Percentiles rank a stretch among this genome's conserved stretches.
Conservation (phyloP, 2,888 invertebrate genomes). For the Glaucopsyche alexis region DNA sequence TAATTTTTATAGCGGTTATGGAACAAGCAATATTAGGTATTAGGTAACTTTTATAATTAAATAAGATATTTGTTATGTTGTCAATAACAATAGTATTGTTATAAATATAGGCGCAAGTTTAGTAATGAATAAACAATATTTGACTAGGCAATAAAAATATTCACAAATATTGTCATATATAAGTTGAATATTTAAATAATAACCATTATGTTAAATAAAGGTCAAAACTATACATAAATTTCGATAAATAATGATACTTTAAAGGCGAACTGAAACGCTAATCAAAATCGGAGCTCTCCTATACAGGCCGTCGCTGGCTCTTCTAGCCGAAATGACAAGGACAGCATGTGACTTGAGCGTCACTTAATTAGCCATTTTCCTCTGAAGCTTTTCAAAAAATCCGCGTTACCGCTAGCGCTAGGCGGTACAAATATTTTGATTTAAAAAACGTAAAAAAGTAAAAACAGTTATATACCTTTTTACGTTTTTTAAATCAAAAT, state of each 20-base stretch:
- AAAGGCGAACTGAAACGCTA: no score
- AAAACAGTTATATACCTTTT: no score
- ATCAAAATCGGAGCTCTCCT: no score
- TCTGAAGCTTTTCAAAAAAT: no score
- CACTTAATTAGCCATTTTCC: no score
- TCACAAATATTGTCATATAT: not conserved
- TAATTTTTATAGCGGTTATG: not conserved
- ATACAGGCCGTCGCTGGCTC: no score
- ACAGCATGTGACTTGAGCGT: no score
- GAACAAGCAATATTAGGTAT: not conserved
- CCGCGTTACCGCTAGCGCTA: no score
- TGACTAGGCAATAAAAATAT: constrained; percentile 5
- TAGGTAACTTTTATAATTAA: not conserved
- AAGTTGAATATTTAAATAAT: not conserved
- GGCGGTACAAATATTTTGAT: no score
- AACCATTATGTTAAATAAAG: not conserved
- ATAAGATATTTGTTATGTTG: not conserved
- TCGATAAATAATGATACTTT: not conserved
- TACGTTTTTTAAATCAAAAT: no score
- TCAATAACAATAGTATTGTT: not conserved
- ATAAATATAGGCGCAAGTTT: not conserved
- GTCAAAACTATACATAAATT: not conserved
- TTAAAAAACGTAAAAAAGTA: no score
- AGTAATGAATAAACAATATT: not conserved
- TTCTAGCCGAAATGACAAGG: no score